Evolutionary conservation across 2,888 invertebrate genomes (phyloP), one percentile per base, ranked within the genome.

Genomic region (Hyposoter didymator): DNA sequence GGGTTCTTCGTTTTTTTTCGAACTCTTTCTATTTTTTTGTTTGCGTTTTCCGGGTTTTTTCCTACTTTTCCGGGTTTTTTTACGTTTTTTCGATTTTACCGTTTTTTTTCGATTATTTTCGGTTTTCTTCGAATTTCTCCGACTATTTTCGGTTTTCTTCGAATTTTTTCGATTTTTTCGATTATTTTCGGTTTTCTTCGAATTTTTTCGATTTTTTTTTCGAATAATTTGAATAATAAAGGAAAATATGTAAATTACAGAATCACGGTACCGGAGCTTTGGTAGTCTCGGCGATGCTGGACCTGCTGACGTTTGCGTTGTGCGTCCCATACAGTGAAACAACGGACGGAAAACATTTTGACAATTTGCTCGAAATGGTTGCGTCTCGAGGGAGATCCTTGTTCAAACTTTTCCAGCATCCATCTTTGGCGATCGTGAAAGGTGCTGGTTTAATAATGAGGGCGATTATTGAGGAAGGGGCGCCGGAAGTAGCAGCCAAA

Each of bases 271-370:
- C 98, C 78, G 99, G 99, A 4, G 99, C 99, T 67, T 94, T 99
- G 72, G 98, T 99, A 17, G 98, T 99, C 87, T 97, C 99, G 45
- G 98, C 99, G 88, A 99, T 99, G 99, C 95, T 99, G 93, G 99
- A 99, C 94, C 98, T 99, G 93, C 95, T 99, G 87, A 99, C 99
- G 55, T 99, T 99, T 95, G 97, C 99, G 4, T 95, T 99, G 62
- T 99, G 99, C 94, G 98, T 99, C 87, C 99, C 99, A 5, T 99
- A 99, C 94, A 98, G 99, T 92, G 99, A 99, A 94, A 99, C 99
- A 5, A 99, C 99, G 0, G 99, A 99, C 92, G 98, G 99, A 74
- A 98, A 98, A 92, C 98, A 98, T 93, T 99, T 99, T 94, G 99
- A 99, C 94, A 96, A 96, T 89, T 95, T 99, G 76, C 94, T 99